Percentiles rank a stretch among this genome's conserved stretches.
phyloP scores from a whole-genome alignment of 2,113 vertebrate species.

The Girardinichthys multiradiatus region DNA sequence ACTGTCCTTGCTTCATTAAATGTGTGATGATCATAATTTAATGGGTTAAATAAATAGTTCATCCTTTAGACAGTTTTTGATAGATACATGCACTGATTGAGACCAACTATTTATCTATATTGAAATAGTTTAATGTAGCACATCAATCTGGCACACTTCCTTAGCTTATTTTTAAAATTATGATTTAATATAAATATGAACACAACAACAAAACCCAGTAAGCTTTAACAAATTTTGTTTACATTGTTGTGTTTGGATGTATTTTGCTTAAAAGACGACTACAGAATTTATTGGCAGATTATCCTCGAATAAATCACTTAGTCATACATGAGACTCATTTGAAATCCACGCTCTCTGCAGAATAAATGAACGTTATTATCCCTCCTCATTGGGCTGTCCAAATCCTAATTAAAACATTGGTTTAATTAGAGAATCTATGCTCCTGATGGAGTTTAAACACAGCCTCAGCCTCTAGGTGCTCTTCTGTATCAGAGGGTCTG shows the following conservation, averaged over 20 bases:
- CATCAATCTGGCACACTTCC: not conserved
- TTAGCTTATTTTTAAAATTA: not conserved
- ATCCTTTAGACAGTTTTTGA: not conserved
- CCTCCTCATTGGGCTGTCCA: slow-evolving; percentile 59
- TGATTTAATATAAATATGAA: not conserved
- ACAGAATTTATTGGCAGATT: slow-evolving; percentile 10
- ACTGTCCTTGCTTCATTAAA: not conserved
- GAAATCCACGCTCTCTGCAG: slow-evolving; percentile 52
- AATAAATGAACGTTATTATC: slow-evolving; percentile 69
- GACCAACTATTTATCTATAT: not conserved
- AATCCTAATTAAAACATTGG: slow-evolving; percentile 79
- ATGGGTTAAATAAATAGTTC: not conserved
- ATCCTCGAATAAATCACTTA: slow-evolving; percentile 14
- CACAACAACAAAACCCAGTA: not conserved
- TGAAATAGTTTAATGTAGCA: not conserved
- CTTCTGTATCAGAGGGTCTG: slow-evolving; percentile 67
- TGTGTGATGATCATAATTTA: not conserved
- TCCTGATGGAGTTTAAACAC: slow-evolving; percentile 79
- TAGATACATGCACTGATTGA: not conserved
- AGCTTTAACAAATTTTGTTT: not conserved
- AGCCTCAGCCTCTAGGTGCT: slow-evolving; percentile 67
- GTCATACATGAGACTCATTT: slow-evolving; percentile 28
- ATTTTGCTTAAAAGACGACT: not conserved
- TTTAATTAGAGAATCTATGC: slow-evolving; percentile 74
- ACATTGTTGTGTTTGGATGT: not conserved